Base-by-base conservation (phyloP, 2,113 vertebrate genomes). In the Crotalus horridus region DNA sequence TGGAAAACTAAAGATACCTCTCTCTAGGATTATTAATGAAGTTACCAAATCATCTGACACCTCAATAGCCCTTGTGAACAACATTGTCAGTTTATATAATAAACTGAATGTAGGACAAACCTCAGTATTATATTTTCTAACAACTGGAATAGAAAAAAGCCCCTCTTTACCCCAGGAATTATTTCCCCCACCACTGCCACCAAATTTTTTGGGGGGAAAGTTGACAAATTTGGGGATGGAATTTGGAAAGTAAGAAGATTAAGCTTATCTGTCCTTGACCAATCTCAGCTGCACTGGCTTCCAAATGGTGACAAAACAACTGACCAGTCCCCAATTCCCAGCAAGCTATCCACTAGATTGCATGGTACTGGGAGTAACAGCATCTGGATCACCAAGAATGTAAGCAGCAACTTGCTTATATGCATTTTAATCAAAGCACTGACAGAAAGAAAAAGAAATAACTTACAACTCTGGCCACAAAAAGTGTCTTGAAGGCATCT, bases 401-500 rank as follows among this genome's bases (percentile, higher is more conserved):
- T 1, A 56, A 20, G 26, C 61, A 69, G 64, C 29, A 69, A 69
- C 0, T 39, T 81, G 74, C 43, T 81, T 43, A 43, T 3, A 43
- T 81, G 33, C 8, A 33, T 61, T 11, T 20, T 53, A 90, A 43
- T 3, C 39, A 0, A 85, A n/a, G 6, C 23, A n/a, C 15, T 43
- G 7, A 4, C 8, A 58, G 4, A 12, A 69, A 39, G n/a, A 15
- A 64, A 20, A 39, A 1, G 29, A 17, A 2, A 13, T 23, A 12
- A 96, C 99, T 98, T 91, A 99, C 99, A 98, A 99, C 98, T 97
- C 99, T 97, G 3, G 99, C 99, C 91, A 99, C 99, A 94, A 99
- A 99, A 87, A 99, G 96, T 2, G 99, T 99, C 96, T 99, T 99
- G 97, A 99, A 99, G 89, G 99, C 99, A 94, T 99, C 99, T 1